These are phyloP conservation scores for Panthera uncia DNA, from an alignment of 2,113 vertebrate species.

Conservation along the genomic window DNA sequence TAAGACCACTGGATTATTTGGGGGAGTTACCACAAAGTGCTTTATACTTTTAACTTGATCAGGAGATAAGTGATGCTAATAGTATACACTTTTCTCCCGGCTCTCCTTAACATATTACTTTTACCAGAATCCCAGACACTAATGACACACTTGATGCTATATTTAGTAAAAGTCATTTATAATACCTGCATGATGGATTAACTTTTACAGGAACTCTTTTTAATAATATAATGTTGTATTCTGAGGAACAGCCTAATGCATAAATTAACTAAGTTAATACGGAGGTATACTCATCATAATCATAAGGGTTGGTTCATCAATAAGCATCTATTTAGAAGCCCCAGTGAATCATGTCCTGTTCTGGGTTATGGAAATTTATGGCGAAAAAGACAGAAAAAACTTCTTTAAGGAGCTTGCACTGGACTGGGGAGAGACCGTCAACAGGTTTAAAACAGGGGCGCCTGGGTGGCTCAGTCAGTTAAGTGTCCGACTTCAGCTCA, in stretches of 20 bases:
- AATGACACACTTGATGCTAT: slow-evolving; percentile 25
- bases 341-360: not conserved
- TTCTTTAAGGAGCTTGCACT: not conserved
- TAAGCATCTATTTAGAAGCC: not conserved
- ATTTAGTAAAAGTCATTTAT: slow-evolving; percentile 58
- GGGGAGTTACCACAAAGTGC: not conserved
- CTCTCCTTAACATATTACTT: slow-evolving; percentile 31
- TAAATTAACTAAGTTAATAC: slow-evolving; percentile 14
- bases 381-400: not conserved
- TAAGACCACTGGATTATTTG: not conserved
- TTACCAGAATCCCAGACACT: slow-evolving; percentile 27
- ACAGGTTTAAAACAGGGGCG: not conserved
- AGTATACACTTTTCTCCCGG: not conserved
- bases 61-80: slow-evolving; percentile 45
- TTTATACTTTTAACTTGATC: not conserved
- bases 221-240: not conserved
- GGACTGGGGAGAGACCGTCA: not conserved
- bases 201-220: slow-evolving; percentile 38
- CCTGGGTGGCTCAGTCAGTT: too few species aligned
- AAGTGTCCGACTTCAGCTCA: too few species aligned
- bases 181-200: slow-evolving; percentile 31
- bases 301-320: not conserved
- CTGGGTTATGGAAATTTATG: not conserved
- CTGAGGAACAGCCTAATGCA: not conserved
- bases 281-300: not conserved